Evolutionary conservation across 2,888 invertebrate genomes (phyloP).

Genomic region (Orthosia incerta): DNA sequence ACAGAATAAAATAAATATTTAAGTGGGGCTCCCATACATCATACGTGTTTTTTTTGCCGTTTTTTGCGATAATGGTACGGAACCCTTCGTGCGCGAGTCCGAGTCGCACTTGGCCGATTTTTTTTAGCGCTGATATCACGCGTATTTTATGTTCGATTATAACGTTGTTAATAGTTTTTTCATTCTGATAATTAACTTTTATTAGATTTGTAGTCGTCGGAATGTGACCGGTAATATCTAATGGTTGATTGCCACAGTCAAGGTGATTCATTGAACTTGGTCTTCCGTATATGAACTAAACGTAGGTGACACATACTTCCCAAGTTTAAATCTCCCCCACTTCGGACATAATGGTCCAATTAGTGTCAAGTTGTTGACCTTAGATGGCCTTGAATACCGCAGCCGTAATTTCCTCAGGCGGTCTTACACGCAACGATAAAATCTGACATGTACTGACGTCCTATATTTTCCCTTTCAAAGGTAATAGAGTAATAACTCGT

Average conservation of each 20-base stretch:
- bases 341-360: slow-evolving; percentile 50
- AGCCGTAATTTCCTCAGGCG: slow-evolving; percentile 45
- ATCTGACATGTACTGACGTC: slow-evolving; percentile 44
- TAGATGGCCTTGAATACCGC: slow-evolving; percentile 50
- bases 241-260: slow-evolving; percentile 32
- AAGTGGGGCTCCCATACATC: too few relatives aligned
- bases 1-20: too few relatives aligned
- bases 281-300: slow-evolving; percentile 24
- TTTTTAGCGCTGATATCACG: slow-evolving; percentile 45
- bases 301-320: slow-evolving; percentile 41
- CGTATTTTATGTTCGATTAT: slow-evolving; percentile 19
- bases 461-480: slow-evolving; percentile 55
- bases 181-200: slow-evolving; percentile 41
- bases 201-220: slow-evolving; percentile 13
- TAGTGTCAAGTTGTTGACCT: slow-evolving; percentile 57
- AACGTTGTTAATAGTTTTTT: slow-evolving; percentile 36
- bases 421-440: slow-evolving; percentile 53
- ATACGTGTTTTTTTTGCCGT: too few relatives aligned
- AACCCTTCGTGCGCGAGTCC: too few relatives aligned
- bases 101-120: too few relatives aligned
- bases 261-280: slow-evolving; percentile 48
- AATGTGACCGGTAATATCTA: slow-evolving; percentile 15
- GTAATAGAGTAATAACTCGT: not conserved
- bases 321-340: slow-evolving; percentile 18
- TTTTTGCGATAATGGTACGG: too few relatives aligned